These are phyloP conservation scores for Podotricha telesiphe DNA, from an alignment of 2,888 invertebrate species.

Conservation along the genomic window DNA sequence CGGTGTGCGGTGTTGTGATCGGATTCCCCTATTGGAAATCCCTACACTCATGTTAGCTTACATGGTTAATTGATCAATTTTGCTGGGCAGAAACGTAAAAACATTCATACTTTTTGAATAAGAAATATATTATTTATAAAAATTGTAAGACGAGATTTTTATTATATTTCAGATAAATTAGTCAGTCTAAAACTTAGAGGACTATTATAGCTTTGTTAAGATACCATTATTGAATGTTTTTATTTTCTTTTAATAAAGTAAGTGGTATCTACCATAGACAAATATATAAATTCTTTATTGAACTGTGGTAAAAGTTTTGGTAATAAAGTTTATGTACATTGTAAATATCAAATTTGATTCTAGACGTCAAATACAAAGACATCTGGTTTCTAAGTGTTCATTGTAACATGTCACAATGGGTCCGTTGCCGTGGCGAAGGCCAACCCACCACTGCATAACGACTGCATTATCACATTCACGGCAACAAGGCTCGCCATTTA, in stretches of 20 bases:
- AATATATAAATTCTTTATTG: not conserved
- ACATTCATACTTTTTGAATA: not conserved
- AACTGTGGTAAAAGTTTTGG: not conserved
- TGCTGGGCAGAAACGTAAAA: conserved; percentile 50
- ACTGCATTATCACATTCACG: conserved; percentile 63
- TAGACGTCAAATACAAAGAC: conserved; percentile 65
- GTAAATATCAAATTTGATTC: conserved; percentile 59
- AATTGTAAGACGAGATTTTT: not conserved
- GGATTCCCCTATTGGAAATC: conserved; percentile 71
- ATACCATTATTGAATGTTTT: not conserved
- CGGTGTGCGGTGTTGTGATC: conserved; percentile 66
- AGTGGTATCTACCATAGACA: not conserved
- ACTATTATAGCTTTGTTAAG: not conserved
- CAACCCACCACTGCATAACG: conserved; percentile 73
- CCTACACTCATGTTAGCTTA: conserved; percentile 57
- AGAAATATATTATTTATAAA: too few species aligned
- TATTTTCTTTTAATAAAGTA: not conserved
- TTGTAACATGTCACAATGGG: conserved; percentile 74
- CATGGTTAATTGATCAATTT: conserved; percentile 69
- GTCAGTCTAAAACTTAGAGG: not conserved
- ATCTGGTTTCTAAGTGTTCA: conserved; percentile 78
- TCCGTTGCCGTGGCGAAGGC: conserved; percentile 77
- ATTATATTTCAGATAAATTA: not conserved
- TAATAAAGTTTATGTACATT: conserved; percentile 32
- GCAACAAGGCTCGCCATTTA: conserved; percentile 53